These are phyloP conservation scores for Norana najaformis DNA, from an alignment of 2,888 invertebrate genomes.

Conservation along the genomic window DNA sequence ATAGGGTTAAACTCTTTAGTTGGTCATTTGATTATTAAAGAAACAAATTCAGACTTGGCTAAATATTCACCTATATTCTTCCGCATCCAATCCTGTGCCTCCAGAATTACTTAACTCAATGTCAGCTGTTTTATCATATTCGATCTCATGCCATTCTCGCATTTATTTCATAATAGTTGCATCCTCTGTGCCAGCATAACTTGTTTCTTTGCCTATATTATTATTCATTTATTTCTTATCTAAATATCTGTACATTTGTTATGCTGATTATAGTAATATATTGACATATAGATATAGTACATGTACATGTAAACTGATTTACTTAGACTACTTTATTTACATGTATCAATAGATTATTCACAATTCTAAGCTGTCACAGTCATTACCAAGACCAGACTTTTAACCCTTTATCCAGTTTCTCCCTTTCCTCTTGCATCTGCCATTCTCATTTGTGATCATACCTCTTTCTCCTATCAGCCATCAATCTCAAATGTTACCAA, in stretches of 20 bases:
- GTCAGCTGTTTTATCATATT: background rate
- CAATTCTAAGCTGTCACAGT: background rate
- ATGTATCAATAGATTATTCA: background rate
- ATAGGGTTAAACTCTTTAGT: background rate
- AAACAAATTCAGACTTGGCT: background rate
- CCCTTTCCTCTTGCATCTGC: background rate
- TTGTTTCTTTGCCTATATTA: background rate
- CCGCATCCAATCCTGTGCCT: background rate
- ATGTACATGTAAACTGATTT: background rate
- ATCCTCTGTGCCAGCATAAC: background rate
- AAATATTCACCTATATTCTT: background rate
- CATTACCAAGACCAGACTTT: background rate
- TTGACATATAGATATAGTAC: too few species aligned
- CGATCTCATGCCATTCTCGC: background rate
- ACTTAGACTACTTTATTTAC: background rate
- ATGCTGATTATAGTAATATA: too few species aligned
- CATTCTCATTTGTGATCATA: too few species aligned
- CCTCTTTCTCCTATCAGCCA: too few species aligned
- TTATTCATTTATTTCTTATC: too few species aligned
- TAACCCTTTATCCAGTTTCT: background rate
- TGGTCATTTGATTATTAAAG: background rate
- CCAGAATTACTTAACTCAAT: background rate
- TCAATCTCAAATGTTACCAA: too few species aligned
- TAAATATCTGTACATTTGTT: too few species aligned
- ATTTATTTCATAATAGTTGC: slow-evolving; percentile 2